Evolutionary conservation across 1,140 invertebrate species (phyloP).

Genomic region (Pristionchus pacificus): DNA sequence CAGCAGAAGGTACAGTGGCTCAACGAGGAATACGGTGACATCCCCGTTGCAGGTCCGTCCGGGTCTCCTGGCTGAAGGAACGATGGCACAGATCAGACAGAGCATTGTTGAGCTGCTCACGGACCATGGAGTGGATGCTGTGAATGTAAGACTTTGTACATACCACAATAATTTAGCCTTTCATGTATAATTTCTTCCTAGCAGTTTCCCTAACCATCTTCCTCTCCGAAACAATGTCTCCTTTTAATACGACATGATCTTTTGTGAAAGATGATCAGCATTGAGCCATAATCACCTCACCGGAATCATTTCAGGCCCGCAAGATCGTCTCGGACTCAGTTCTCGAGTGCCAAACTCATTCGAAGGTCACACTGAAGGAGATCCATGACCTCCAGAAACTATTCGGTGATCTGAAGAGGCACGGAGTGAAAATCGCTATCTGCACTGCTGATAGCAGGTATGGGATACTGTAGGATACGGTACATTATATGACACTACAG

Average conservation of each 20-base stretch:
- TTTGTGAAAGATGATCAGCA: too few relatives aligned
- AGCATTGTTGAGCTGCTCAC: slow-evolving; percentile 55
- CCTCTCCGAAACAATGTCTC: too few relatives aligned
- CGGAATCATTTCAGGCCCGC: slow-evolving; percentile 29
- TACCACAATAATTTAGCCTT: background rate
- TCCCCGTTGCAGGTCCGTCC: slow-evolving; percentile 47
- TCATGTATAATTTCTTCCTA: too few relatives aligned
- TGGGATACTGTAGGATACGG: too few relatives aligned
- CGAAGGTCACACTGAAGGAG: slow-evolving; percentile 53
- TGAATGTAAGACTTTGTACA: slow-evolving; percentile 20
- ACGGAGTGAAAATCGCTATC: slow-evolving; percentile 61
- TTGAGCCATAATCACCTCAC: too few relatives aligned
- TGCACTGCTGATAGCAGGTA: slow-evolving; percentile 61
- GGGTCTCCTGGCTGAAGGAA: slow-evolving; percentile 61
- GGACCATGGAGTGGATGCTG: slow-evolving; percentile 58
- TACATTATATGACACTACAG: background rate
- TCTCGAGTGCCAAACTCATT: slow-evolving; percentile 44
- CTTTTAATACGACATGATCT: too few relatives aligned
- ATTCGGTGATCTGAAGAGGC: slow-evolving; percentile 58
- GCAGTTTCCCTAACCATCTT: too few relatives aligned
- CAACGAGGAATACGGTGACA: slow-evolving; percentile 9
- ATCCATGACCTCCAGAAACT: slow-evolving; percentile 58
- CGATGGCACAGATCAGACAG: slow-evolving; percentile 57
- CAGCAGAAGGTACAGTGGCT: slow-evolving; percentile 36
- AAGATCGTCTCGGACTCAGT: slow-evolving; percentile 40